Evolutionary conservation across 2,113 vertebrate genomes (phyloP).

Genomic region (Mustelus asterias): DNA sequence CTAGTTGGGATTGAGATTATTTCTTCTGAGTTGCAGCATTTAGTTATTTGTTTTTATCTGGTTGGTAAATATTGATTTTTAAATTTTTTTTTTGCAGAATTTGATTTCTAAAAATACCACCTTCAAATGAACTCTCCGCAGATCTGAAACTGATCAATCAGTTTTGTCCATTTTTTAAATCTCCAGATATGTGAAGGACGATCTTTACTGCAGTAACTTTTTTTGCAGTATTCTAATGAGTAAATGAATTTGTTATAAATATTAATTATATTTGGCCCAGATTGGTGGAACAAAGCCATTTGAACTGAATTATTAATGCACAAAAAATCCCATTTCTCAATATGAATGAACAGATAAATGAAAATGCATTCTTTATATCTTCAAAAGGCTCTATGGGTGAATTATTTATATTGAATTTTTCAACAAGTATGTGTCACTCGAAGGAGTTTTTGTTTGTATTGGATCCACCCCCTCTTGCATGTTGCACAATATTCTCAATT

Average conservation of each 20-base stretch:
- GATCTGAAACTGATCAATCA: neutral
- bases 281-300: constrained; percentile 21
- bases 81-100: neutral
- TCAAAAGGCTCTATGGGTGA: constrained; percentile 15
- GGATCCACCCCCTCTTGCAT: neutral
- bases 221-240: neutral
- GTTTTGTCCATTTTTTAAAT: constrained; percentile 10
- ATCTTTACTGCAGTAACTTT: neutral
- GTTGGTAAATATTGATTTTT: neutral
- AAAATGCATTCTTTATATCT: constrained; percentile 29
- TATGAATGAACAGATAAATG: constrained; percentile 20
- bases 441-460: constrained; percentile 15
- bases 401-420: constrained; percentile 31
- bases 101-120: neutral
- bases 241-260: constrained; percentile 32
- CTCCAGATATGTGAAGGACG: neutral
- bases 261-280: constrained; percentile 28
- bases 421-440: neutral
- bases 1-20: neutral
- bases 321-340: constrained; percentile 23
- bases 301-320: constrained; percentile 27
- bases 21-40: neutral
- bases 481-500: neutral
- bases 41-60: neutral
- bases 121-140: neutral